Evolutionary conservation across 2,888 invertebrate genomes (phyloP).

Genomic region (Reticulitermes lucifugus): DNA sequence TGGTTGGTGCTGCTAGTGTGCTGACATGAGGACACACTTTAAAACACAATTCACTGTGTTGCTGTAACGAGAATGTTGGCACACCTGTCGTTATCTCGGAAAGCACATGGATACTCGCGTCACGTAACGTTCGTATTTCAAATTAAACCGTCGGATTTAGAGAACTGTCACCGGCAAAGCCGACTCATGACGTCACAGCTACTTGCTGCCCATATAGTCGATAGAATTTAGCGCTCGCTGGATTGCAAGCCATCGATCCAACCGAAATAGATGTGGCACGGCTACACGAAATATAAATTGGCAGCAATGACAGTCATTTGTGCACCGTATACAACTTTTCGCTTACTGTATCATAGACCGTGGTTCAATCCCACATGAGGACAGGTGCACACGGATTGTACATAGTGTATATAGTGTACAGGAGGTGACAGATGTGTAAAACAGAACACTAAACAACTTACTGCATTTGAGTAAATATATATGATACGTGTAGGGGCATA

Average conservation of each 20-base stretch:
- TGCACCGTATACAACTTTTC: neutral
- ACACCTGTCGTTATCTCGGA: conserved; percentile 13
- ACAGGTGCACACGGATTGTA: neutral
- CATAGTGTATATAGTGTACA: no score
- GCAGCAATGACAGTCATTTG: neutral
- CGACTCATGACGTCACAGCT: conserved; percentile 8
- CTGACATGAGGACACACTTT: neutral
- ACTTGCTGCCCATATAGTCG: neutral
- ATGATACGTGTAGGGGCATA: no score
- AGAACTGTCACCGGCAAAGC: conserved; percentile 14
- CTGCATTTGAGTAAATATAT: no score
- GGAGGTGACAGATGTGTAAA: no score
- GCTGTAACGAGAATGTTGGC: neutral
- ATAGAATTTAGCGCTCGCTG: neutral
- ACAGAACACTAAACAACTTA: no score
- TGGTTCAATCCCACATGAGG: neutral
- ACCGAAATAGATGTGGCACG: neutral
- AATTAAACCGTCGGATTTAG: conserved; percentile 26
- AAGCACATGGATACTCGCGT: neutral
- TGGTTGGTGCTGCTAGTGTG: no score
- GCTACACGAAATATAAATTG: neutral
- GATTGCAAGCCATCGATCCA: neutral
- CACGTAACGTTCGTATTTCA: conserved; percentile 32
- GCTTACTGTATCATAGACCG: neutral
- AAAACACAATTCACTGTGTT: neutral